phyloP scores from a whole-genome alignment of 2,888 invertebrate species.

The Drosophila cognata region DNA sequence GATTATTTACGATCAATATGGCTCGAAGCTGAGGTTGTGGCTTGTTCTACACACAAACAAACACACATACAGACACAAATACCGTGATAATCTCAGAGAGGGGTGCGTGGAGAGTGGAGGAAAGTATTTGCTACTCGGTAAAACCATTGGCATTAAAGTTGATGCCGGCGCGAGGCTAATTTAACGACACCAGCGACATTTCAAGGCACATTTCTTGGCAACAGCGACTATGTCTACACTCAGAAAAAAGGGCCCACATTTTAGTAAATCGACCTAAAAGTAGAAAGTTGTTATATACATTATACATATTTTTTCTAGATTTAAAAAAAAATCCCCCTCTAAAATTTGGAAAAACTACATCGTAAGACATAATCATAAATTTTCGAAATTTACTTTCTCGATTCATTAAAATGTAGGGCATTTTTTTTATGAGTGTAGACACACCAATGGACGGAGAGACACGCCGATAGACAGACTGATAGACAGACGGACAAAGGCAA shows the following conservation, averaged over 20 bases:
- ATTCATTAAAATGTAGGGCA: background rate
- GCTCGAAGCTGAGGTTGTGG: slow-evolving; percentile 5
- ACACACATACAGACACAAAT: background rate
- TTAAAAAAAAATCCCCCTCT: background rate
- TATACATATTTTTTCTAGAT: background rate
- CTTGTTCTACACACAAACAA: background rate
- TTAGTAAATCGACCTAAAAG: background rate
- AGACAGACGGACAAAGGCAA: slow-evolving; percentile 1
- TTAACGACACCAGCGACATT: slow-evolving; percentile 60
- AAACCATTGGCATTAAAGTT: slow-evolving; percentile 45
- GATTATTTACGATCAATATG: slow-evolving; percentile 55
- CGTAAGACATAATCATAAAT: background rate
- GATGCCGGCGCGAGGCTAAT: slow-evolving; percentile 56
- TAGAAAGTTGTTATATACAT: background rate
- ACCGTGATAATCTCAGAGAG: slow-evolving; percentile 27
- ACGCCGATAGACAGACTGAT: slow-evolving; percentile 1
- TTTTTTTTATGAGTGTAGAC: background rate
- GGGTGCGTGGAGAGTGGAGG: background rate
- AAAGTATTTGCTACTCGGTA: slow-evolving; percentile 16
- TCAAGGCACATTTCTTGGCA: slow-evolving; percentile 42
- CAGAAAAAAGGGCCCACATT: background rate
- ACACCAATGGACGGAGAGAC: background rate
- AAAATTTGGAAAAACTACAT: background rate
- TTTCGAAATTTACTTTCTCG: background rate
- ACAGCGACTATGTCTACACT: slow-evolving; percentile 6